Evolutionary conservation across 2,797 vertebrate species (phyloP), one percentile per base, ranked within the genome.

Genomic region (Nyctalus aviator): DNA sequence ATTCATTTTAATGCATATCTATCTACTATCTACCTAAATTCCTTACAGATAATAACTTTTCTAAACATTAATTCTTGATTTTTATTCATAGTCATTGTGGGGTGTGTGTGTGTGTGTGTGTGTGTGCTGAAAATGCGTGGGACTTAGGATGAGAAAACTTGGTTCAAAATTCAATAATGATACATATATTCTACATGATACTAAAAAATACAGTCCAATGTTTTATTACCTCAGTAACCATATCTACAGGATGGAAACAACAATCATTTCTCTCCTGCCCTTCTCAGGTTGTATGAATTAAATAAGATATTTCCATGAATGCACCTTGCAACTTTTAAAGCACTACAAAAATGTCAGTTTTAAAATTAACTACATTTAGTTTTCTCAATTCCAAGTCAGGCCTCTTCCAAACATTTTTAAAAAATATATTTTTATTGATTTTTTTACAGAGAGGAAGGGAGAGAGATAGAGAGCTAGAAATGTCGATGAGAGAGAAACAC

Each of bases 291-390:
- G 6, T 84, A 3, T 30, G 18, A 77, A 85, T 84, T 82, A 77
- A 92, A 62, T 68, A 88, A 72, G 6, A 15, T 79, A 94, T 79
- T 82, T 9, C 57, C 21, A 88, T 66, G 21, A 91, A 88, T 55
- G 1, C 8, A 71, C 25, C 90, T 75, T 55, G 5, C 30, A 89
- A 46, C 55, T 48, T 86, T 91, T 87, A 59, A 79, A 93, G 3
- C 27, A 78, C 27, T 50, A n/a, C 10, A 50, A 20, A 91, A 77
- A 78, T 59, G 14, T 18, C 25, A 79, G n/a, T 73, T 88, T 85
- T 78, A 91, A 69, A 82, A 88, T 62, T 82, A 64, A 75, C 27
- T 30, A 6, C 0, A 11, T 27, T 86, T n/a, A 66, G 41, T 87
- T 85, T 95, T 91, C 62, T 68, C 68, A 62, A 50, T 30, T 32